phyloP scores from a whole-genome alignment of 2,888 invertebrate species.

The Conistra vaccinii region DNA sequence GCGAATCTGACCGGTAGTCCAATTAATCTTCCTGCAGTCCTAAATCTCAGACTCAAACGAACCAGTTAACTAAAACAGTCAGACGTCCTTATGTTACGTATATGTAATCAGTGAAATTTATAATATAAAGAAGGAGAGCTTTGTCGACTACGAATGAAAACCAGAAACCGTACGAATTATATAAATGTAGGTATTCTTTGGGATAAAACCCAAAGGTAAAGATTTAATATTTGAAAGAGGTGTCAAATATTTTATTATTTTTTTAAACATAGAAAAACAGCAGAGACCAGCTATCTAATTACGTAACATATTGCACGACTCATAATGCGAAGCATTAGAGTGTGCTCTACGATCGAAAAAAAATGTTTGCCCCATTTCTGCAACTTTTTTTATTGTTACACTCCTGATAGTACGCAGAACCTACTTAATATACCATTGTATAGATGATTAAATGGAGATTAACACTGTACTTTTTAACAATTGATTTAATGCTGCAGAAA shows the following conservation, averaged over 20 bases:
- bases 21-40: constrained; percentile 56
- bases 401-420: too few species aligned
- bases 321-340: too few species aligned
- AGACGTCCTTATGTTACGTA: background rate
- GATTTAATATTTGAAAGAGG: background rate
- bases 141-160: background rate
- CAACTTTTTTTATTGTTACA: too few species aligned
- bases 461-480: too few species aligned
- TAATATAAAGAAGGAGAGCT: background rate
- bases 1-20: constrained; percentile 44
- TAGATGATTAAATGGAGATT: too few species aligned
- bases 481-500: too few species aligned
- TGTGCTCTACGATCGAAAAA: too few species aligned
- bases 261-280: background rate
- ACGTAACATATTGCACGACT: too few species aligned
- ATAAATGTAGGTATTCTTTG: background rate
- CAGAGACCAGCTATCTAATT: too few species aligned
- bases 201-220: background rate
- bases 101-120: background rate
- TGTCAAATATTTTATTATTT: background rate
- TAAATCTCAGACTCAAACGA: constrained; percentile 41
- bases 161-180: background rate
- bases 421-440: too few species aligned
- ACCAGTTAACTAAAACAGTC: constrained; percentile 9
- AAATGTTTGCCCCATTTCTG: too few species aligned